Evolutionary conservation across 2,888 invertebrate genomes (phyloP), one percentile per base, ranked within the genome.

Genomic region (Abscondita cerata): DNA sequence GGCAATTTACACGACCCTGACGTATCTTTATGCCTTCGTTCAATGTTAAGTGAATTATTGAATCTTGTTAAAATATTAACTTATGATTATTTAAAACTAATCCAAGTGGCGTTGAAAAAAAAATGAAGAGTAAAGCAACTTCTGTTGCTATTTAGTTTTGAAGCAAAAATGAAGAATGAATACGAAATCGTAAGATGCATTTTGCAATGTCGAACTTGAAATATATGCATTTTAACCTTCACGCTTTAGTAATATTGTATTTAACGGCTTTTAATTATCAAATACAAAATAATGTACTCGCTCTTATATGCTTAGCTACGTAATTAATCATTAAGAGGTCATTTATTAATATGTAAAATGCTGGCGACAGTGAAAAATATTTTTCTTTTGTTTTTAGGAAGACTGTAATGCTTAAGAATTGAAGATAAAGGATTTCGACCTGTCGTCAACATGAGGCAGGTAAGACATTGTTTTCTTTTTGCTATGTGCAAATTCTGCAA

Each of bases 371-470:
- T 48, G n/a, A n/a, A 19, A 31, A 11, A 13, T n/a, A 44, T 31
- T 18, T 56, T 52, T 55, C 59, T 58, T 31, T 69, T 70, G 68
- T 69, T 58, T 77, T 77, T 57, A 71, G 77, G 78, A 75, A 70
- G 73, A 73, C 34, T 52, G 57, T 52, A 58, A 64, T 53, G 64
- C 55, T 53, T 56, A 61, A 53, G 34, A 54, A 48, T 31, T 64
- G 48, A 55, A 41, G n/a, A 20, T 64, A 52, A 55, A 41, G n/a
- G 33, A 50, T 16, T n/a, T 12, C 50, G 38, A 46, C 55, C 52
- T 36, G 56, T 72, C 65, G 73, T 72, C 63, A 36, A 9, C 41
- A 78, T 78, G 78, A 75, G 75, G 74, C 76, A 77, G 77, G 78
- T 78, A 72, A 72, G 67, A 56, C 50, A 52, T 19, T 13, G 5